Conservation (phyloP, 2,113 vertebrate genomes). For the Ginglymostoma cirratum region DNA sequence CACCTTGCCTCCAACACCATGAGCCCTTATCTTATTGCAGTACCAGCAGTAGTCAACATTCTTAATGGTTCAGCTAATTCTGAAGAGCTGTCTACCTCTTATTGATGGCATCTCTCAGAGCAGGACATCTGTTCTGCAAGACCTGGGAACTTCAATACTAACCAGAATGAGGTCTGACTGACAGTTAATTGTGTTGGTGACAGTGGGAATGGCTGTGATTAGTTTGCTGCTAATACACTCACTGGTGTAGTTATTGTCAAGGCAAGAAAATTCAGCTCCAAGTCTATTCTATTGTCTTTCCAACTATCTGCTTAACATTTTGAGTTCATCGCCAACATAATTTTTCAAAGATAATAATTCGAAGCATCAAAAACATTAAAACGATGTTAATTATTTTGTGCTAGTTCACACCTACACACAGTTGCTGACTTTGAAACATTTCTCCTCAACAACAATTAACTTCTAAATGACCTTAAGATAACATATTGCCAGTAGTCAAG, state of each 20-base stretch:
- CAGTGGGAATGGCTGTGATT: not conserved
- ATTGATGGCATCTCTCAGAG: no score
- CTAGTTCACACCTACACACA: not conserved
- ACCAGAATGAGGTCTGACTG: no score
- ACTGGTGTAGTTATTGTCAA: not conserved
- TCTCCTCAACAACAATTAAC: not conserved
- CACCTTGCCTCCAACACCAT: no score
- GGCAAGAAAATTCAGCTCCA: not conserved
- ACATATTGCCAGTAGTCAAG: not conserved
- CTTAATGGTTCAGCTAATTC: no score
- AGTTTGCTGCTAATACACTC: not conserved
- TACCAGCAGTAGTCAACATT: no score
- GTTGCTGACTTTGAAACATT: not conserved
- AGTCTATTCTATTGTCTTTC: not conserved
- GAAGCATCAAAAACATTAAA: not conserved
- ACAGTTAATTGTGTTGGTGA: no score
- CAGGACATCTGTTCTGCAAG: no score
- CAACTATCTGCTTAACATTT: not conserved
- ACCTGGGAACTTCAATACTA: no score
- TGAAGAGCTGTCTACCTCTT: no score
- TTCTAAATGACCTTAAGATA: constrained; percentile 23
- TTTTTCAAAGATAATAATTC: not conserved
- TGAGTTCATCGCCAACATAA: not conserved
- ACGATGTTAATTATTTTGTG: not conserved
- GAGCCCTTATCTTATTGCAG: no score